phyloP scores from a whole-genome alignment of 2,113 vertebrate genomes.

The Fregetta grallaria region DNA sequence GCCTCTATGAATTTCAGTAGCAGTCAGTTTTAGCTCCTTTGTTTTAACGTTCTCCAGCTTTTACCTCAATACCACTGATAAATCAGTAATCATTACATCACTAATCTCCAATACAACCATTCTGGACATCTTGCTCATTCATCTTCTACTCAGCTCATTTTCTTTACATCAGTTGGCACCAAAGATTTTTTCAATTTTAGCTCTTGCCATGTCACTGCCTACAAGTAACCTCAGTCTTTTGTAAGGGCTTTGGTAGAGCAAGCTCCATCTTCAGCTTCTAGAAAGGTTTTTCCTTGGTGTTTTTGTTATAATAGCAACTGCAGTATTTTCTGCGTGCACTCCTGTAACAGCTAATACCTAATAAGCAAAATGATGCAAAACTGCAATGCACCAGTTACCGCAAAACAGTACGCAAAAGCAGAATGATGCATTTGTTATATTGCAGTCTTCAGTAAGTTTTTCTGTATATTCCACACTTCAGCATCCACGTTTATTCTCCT shows the following conservation, averaged over 20 bases:
- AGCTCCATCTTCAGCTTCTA: not conserved
- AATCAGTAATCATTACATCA: not conserved
- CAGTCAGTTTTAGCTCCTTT: not conserved
- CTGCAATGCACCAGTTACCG: not conserved
- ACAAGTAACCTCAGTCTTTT: not conserved
- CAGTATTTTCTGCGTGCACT: not conserved
- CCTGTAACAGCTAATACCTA: fast-evolving
- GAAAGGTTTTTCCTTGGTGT: not conserved
- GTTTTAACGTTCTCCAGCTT: not conserved
- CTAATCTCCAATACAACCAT: fast-evolving
- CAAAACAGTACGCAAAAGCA: fast-evolving
- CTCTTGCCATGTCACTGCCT: not conserved
- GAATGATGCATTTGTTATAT: fast-evolving
- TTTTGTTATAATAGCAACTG: not conserved
- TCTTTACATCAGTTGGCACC: not conserved
- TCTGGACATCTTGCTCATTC: not conserved
- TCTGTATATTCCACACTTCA: not conserved
- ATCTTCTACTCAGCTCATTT: not conserved
- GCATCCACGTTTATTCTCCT: not conserved
- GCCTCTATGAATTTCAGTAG: no score
- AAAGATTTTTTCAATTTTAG: not conserved
- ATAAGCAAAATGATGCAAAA: not conserved
- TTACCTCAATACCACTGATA: no score
- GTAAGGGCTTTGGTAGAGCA: not conserved
- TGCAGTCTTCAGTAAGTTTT: not conserved